phyloP scores from a whole-genome alignment of 2,113 vertebrate species.

The Scatophagus argus region DNA sequence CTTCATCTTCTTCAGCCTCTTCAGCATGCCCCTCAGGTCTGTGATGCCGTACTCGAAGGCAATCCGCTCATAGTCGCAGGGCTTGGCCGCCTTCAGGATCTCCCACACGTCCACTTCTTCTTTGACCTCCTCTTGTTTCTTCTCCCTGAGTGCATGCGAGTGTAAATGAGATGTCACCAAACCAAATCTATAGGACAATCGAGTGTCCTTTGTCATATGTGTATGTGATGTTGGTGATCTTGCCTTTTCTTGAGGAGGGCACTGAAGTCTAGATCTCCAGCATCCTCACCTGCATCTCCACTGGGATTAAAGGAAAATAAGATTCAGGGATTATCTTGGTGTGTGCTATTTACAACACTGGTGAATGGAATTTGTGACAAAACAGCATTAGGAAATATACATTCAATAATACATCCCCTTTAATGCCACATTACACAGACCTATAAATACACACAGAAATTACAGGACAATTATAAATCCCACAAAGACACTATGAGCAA shows the following conservation, averaged over 20 bases:
- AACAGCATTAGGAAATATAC: neutral
- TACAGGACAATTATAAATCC: constrained; percentile 29
- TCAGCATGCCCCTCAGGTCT: constrained; percentile 92
- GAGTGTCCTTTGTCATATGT: no score
- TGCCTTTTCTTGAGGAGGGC: constrained; percentile 92
- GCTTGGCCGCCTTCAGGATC: constrained; percentile 90
- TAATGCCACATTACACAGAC: constrained; percentile 23
- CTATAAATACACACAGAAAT: constrained; percentile 35
- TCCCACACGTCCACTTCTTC: constrained; percentile 90
- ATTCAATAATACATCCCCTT: constrained; percentile 11
- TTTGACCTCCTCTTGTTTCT: constrained; percentile 76
- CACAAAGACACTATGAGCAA: constrained; percentile 2
- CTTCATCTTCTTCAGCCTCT: constrained; percentile 90
- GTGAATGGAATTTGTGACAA: neutral
- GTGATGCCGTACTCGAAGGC: constrained; percentile 95
- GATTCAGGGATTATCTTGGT: neutral
- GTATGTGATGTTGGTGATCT: neutral
- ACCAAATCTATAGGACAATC: neutral
- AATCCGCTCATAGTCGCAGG: constrained; percentile 93
- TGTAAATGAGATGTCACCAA: neutral
- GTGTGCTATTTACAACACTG: neutral
- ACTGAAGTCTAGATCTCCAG: constrained; percentile 92
- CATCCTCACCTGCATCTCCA: constrained; percentile 83
- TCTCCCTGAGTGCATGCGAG: constrained; percentile 67
- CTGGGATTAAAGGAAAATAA: constrained; percentile 70